Evolutionary conservation across 1,140 invertebrate genomes (phyloP), one percentile per base, ranked within the genome.

Genomic region (Dinoponera quadriceps): DNA sequence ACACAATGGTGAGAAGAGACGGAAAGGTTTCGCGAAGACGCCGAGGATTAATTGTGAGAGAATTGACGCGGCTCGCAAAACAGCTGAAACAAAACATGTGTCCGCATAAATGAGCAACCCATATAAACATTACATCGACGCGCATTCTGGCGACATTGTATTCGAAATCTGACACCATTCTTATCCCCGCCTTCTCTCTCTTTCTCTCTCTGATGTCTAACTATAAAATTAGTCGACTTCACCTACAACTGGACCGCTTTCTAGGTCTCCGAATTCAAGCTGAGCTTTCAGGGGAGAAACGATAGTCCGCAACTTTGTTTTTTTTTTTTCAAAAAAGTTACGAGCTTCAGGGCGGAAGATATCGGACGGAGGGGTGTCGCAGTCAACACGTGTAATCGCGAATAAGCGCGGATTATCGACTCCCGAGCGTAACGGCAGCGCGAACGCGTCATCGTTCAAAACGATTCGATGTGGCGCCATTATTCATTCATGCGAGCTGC

Each of bases 401-500:
- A 48, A 57, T 44, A 48, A 22, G 33, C n/a, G 33, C 16, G 9
- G 74, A 77, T 51, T 83, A 63, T 77, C 25, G 59, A 71, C 38
- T 72, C 59, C 3, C 14, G 48, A 44, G 25, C 66, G 80, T 77
- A 69, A 68, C 51, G 38, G 22, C 85, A 68, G 65, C 80, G 33
- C 51, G 82, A 77, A 75, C 85, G 82, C 83, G 65, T 78, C 82
- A 84, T 57, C 78, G 82, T 85, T 78, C 65, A 86, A 90, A 91
- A 88, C 86, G 84, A 86, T 84, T 69, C 78, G 49, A 63, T 69
- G 38, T 88, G 87, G 83, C 90, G 90, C 90, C 90, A 91, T 91
- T 91, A 89, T 85, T 90, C 90, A 91, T 91, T 91, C 90, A 91
- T 90, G 85, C 88, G 69, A 84, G 71, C 55, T 83, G 18, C 57